These are phyloP conservation scores for Rhyacichthys aspro DNA, from an alignment of 2,797 vertebrate genomes.

Conservation along the genomic window DNA sequence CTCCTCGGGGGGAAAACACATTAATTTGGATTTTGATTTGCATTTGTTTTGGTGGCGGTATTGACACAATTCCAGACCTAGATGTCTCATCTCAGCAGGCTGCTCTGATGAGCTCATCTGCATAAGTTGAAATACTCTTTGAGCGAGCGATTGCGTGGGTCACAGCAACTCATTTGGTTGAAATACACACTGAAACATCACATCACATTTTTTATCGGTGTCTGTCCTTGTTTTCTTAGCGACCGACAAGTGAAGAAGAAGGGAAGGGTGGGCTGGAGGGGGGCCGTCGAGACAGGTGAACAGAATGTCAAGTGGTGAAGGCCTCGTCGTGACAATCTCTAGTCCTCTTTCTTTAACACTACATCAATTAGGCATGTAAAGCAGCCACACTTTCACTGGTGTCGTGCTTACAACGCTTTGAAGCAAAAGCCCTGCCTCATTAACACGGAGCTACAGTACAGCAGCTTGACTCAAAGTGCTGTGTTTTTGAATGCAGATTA, in stretches of 20 bases:
- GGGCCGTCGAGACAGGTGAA: conserved; percentile 73
- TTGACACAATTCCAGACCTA: conserved; percentile 83
- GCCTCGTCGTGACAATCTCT: conserved; percentile 55
- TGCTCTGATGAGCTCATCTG: conserved; percentile 83
- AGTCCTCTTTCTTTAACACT: conserved; percentile 46
- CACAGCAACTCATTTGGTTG: conserved; percentile 78
- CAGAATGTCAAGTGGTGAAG: conserved; percentile 72
- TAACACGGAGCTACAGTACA: conserved; percentile 51
- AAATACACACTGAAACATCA: conserved; percentile 78
- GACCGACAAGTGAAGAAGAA: background rate
- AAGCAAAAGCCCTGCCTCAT: conserved; percentile 68
- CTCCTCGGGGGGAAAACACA: conserved; percentile 80
- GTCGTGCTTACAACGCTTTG: conserved; percentile 61
- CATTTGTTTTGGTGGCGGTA: conserved; percentile 82
- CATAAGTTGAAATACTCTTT: conserved; percentile 83
- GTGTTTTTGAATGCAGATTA: conserved; percentile 77
- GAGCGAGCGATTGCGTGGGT: conserved; percentile 81
- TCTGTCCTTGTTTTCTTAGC: conserved; percentile 53
- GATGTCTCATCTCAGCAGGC: conserved; percentile 82
- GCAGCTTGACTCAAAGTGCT: conserved; percentile 61
- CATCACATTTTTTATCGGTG: conserved; percentile 73
- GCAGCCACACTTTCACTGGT: conserved; percentile 66
- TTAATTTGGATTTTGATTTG: conserved; percentile 84
- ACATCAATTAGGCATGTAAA: conserved; percentile 58
- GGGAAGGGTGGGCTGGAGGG: conserved; percentile 52